These are phyloP conservation scores for Pterostichus niger DNA, from an alignment of 2,888 invertebrate species.

Conservation along the genomic window DNA sequence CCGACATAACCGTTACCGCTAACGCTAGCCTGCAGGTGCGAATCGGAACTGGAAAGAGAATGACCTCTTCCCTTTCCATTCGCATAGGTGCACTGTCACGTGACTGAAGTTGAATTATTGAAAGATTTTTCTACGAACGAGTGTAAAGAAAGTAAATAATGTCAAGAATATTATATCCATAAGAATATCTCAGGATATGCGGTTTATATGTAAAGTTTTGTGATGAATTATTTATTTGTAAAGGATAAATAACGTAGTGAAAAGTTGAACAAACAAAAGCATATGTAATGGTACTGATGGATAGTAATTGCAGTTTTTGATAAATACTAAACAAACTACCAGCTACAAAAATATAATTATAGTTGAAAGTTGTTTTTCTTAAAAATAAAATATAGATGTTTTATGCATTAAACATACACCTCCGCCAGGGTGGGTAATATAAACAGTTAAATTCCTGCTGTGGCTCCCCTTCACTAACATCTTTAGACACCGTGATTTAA, in stretches of 20 bases:
- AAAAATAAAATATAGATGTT: no score
- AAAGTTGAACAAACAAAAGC: neutral
- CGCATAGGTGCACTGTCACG: neutral
- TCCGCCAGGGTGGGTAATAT: no score
- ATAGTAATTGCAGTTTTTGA: no score
- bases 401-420: no score
- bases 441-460: no score
- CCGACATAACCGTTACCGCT: neutral
- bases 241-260: neutral
- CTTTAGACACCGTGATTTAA: no score
- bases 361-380: no score
- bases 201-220: neutral
- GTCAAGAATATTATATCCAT: constrained; percentile 10
- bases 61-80: neutral
- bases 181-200: constrained; percentile 7
- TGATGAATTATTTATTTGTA: constrained; percentile 3
- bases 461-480: no score
- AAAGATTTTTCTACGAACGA: neutral
- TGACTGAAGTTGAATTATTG: constrained; percentile 17
- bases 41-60: neutral
- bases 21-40: neutral
- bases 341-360: no score
- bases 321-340: no score
- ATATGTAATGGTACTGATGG: no score
- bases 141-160: neutral